phyloP scores from a whole-genome alignment of 2,888 invertebrate species.

The Vanessa cardui region DNA sequence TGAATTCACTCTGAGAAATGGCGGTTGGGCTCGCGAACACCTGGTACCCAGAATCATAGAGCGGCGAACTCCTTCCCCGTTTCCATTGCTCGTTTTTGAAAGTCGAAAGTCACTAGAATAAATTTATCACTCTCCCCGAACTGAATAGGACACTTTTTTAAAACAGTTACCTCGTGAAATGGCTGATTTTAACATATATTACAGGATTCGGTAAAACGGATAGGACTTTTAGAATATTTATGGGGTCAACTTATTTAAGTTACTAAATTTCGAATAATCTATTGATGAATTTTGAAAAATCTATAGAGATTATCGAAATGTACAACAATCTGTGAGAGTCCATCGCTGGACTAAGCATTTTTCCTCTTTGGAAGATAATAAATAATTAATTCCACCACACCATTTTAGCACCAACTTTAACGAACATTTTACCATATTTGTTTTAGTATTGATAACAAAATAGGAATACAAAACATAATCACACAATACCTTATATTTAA shows the following conservation, averaged over 20 bases:
- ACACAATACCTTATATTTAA: too few relatives aligned
- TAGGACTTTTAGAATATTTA: slow-evolving; percentile 32
- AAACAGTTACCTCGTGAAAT: slow-evolving; percentile 38
- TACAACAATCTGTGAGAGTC: too few relatives aligned
- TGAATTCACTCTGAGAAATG: slow-evolving; percentile 81
- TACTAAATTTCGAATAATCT: too few relatives aligned
- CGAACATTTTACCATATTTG: too few relatives aligned
- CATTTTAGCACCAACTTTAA: too few relatives aligned
- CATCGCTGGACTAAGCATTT: too few relatives aligned
- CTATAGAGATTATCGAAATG: too few relatives aligned
- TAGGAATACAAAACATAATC: too few relatives aligned
- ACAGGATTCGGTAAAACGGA: slow-evolving; percentile 31
- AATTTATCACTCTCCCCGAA: slow-evolving; percentile 40
- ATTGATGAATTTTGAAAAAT: too few relatives aligned
- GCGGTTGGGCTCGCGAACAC: slow-evolving; percentile 63
- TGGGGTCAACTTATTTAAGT: slow-evolving; percentile 17
- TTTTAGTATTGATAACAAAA: too few relatives aligned
- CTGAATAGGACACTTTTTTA: slow-evolving; percentile 34
- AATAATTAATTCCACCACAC: too few relatives aligned
- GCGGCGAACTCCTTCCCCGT: slow-evolving; percentile 47
- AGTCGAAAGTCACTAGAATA: slow-evolving; percentile 42
- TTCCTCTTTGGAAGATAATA: too few relatives aligned
- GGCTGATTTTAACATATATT: slow-evolving; percentile 40
- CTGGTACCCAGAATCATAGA: slow-evolving; percentile 59
- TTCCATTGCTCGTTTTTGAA: slow-evolving; percentile 38